A percentile compares a stretch with the other conserved stretches of the same genome.
Evolutionary conservation across 2,113 vertebrate species (phyloP).

Genomic region (Phaetusa simplex): DNA sequence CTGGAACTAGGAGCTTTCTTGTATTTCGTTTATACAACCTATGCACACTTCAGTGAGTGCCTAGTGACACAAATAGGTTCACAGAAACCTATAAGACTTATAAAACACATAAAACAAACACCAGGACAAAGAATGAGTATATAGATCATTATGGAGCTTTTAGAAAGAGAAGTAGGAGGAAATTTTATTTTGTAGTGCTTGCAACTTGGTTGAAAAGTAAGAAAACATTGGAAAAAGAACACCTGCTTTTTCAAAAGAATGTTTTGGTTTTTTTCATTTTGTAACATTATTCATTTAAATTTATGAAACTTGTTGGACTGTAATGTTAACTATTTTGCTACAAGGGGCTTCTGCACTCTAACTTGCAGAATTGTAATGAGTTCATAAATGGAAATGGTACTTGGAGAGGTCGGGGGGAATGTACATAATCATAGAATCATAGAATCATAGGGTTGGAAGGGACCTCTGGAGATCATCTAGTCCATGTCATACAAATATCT

Average conservation of each 20-base stretch:
- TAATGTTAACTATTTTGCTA: background rate
- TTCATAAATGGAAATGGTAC: background rate
- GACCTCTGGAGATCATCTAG: no score
- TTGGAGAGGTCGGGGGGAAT: fast-evolving
- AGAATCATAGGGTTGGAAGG: no score
- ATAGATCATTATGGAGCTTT: background rate
- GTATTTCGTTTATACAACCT: background rate
- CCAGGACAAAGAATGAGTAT: background rate
- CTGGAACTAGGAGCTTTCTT: background rate
- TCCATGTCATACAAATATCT: background rate
- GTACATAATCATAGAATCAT: background rate
- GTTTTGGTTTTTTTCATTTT: fast-evolving
- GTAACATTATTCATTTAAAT: background rate
- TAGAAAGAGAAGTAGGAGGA: background rate
- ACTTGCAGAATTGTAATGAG: background rate
- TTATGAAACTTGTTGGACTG: background rate
- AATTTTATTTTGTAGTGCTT: background rate
- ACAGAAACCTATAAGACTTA: background rate
- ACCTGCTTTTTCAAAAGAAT: background rate
- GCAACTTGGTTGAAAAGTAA: background rate
- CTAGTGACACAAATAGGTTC: background rate
- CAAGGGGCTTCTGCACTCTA: background rate
- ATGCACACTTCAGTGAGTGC: background rate
- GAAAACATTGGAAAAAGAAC: background rate
- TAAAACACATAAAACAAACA: background rate